Conservation (phyloP, 2,797 vertebrate species). For the Tauraco hartlaubi region DNA sequence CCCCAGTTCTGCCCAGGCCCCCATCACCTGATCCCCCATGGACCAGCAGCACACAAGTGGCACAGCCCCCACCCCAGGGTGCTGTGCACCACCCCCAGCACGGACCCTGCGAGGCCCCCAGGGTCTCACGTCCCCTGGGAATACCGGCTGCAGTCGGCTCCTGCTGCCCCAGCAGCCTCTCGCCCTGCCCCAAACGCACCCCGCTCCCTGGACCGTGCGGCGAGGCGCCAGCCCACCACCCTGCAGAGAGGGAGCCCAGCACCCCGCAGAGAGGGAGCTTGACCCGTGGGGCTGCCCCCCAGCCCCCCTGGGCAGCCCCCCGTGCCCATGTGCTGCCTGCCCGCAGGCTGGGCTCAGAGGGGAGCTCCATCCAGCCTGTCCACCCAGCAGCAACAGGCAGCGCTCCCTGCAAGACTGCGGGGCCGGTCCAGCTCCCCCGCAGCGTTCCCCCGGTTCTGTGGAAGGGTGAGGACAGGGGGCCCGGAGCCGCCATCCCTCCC, state of each 20-base stretch:
- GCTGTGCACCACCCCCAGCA: background rate
- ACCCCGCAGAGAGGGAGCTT: background rate
- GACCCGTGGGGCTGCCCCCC: background rate
- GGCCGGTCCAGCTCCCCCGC: too few species aligned
- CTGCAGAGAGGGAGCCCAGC: background rate
- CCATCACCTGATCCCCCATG: rapidly evolving
- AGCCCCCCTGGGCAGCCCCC: background rate
- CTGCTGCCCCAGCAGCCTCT: background rate
- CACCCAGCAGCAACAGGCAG: background rate
- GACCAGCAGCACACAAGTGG: background rate
- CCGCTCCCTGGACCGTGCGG: background rate
- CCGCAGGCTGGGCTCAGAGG: background rate
- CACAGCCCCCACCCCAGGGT: background rate
- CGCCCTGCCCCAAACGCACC: background rate
- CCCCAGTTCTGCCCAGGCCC: background rate
- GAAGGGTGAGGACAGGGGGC: too few species aligned
- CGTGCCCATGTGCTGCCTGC: background rate
- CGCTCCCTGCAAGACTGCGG: background rate
- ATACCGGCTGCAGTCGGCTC: background rate
- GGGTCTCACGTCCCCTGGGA: background rate
- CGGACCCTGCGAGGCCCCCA: rapidly evolving
- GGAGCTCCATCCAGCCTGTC: background rate
- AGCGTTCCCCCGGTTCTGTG: background rate
- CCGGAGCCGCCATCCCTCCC: background rate
- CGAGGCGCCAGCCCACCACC: background rate